Base-by-base conservation (phyloP, 2,888 invertebrate species). In the Oasisia sp. region DNA sequence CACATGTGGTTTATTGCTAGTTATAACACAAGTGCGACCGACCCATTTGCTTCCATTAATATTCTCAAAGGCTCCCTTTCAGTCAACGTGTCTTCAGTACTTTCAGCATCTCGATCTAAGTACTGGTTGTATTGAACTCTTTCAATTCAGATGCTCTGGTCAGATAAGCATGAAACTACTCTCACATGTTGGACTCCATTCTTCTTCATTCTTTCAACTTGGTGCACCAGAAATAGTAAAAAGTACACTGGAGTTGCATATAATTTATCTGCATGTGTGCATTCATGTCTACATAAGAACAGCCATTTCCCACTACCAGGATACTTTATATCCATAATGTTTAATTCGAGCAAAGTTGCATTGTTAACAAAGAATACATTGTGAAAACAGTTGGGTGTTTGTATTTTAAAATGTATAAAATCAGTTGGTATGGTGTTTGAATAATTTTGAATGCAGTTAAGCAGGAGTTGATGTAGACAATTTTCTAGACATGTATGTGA, bases 21-120 rank as follows among this genome's bases (percentile, higher is more conserved):
- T 27, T 74, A 74, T 74, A 74, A 74, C 74, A 74, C 27, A 27
- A 74, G 74, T 74, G 74, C 74, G 74, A 19, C 27, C n/a, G 74
- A 74, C 74, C 74, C 74, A 74, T 74, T 74, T 74, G n/a, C 74
- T 74, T 74, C 74, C 74, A 74, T 74, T 74, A 74, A 74, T 74
- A 74, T 74, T 74, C n/a, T 74, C 74, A 74, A 74, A 74, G 74
- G 74, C 74, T 74, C 74, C 74, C n/a, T 74, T 74, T 74, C 74
- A 74, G 19, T 7, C 74, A 74, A 74, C 5, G 74, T 74, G 74
- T 74, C 74, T 74, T 74, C 74, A 19, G 27, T n/a, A n/a, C 27
- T 14, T 74, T 74, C 19, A 27, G 74, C n/a, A n/a, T 74, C 74
- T 74, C 74, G 74, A 74, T 74, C 74, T 74, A 74, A 74, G n/a